A percentile compares a stretch with the other conserved stretches of the same genome.
These are phyloP conservation scores for Drosophila asahinai DNA, from an alignment of 1,140 invertebrate species.

Conservation along the genomic window DNA sequence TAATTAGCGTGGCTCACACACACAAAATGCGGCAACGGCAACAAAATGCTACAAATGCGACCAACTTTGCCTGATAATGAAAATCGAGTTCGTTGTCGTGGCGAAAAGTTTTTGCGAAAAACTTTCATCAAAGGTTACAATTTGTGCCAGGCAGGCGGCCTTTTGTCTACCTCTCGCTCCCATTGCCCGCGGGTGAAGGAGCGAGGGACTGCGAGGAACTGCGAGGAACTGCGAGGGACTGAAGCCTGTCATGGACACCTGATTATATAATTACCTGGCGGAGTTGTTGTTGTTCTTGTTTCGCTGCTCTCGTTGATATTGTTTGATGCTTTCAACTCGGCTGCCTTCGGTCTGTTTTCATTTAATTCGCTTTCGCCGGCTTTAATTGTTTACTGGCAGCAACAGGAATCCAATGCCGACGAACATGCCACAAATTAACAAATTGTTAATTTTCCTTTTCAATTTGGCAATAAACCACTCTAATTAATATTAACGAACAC, in stretches of 20 bases:
- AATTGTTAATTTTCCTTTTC: neutral
- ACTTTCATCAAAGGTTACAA: constrained; percentile 82
- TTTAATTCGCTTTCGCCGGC: constrained; percentile 13
- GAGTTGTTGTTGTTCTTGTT: constrained; percentile 29
- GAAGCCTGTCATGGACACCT: constrained; percentile 69
- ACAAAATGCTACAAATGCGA: constrained; percentile 63
- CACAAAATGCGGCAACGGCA: constrained; percentile 66
- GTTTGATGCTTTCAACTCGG: constrained; percentile 31
- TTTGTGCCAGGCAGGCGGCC: constrained; percentile 52
- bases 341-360: constrained; percentile 26
- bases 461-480: too few relatives aligned
- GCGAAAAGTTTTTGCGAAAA: constrained; percentile 73
- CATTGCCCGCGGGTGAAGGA: neutral
- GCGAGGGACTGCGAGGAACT: neutral
- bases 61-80: constrained; percentile 78
- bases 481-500: neutral
- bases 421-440: constrained; percentile 1
- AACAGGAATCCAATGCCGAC: too few relatives aligned
- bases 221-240: neutral
- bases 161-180: constrained; percentile 39
- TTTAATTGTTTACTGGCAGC: constrained; percentile 26
- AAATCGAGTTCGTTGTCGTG: constrained; percentile 70
- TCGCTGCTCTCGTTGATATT: constrained; percentile 24
- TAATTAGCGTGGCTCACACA: constrained; percentile 69
- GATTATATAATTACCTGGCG: constrained; percentile 68